Evolutionary conservation across 2,113 vertebrate genomes (phyloP), one percentile per base, ranked within the genome.

Genomic region (Hypomesus transpacificus): DNA sequence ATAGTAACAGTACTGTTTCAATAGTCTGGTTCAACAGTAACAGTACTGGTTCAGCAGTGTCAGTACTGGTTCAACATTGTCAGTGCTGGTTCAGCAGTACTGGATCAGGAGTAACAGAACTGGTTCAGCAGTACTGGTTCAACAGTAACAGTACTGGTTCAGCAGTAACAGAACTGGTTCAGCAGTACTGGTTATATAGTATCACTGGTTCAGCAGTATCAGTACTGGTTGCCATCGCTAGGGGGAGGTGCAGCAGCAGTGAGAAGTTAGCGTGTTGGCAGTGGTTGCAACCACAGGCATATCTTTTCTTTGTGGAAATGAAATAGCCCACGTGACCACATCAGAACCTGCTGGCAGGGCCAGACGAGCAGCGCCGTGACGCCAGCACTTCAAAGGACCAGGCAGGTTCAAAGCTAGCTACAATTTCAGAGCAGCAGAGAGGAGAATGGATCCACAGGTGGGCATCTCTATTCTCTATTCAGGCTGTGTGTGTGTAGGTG

Each of bases 371-470:
- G 61, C 26, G 14, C 16, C 2, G 73, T 81, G 86, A 87, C 85
- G 80, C 68, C 79, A 79, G 80, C 77, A 80, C 82, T 66, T 84
- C 77, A 86, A 85, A 87, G 77, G 21, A 69, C 52, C 39, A 73
- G 66, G 66, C 14, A 80, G 54, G 66, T 84, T 86, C 82, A 82
- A 85, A 87, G 83, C 73, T 28, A 70, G 59, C 73, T 81, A 75
- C 84, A 83, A 87, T 89, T 87, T 87, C 78, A 77, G 76, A 77
- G 79, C 76, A 70, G 80, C 76, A 82, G 52, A 50, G 52, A 83
- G 75, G 75, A 77, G 80, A 90, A 83, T 77, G 75, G 86, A 84
- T 69, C 86, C 80, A 75, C 85, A 88, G 85, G 87, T 86, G 86
- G 82, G 78, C 80, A 73, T 75, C 85, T 79, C 74, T 84, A 71